phyloP scores from a whole-genome alignment of 2,888 invertebrate genomes.

The Portevinia maculata region DNA sequence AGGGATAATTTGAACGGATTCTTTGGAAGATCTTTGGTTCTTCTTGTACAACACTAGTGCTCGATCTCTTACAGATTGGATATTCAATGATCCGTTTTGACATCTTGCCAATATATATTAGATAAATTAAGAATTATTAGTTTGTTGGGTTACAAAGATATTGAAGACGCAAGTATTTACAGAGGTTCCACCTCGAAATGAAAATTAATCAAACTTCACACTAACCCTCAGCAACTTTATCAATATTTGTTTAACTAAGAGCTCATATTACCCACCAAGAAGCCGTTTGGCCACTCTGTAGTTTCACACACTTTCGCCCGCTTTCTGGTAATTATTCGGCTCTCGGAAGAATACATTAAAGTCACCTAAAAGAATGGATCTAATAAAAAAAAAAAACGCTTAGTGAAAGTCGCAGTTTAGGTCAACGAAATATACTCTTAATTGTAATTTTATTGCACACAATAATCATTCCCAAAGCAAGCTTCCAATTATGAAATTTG shows the following conservation, averaged over 20 bases:
- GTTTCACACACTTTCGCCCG: constrained; percentile 26
- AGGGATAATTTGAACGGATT: no score
- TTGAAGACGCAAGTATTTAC: no score
- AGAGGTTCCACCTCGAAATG: no score
- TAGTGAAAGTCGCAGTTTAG: constrained; percentile 17
- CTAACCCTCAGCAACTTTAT: no score
- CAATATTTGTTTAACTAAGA: background rate
- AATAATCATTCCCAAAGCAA: background rate
- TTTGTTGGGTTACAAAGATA: background rate
- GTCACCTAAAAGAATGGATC: background rate
- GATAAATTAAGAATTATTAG: no score
- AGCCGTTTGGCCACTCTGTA: background rate
- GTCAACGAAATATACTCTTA: background rate
- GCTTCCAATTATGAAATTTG: background rate
- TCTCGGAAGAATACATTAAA: constrained; percentile 10
- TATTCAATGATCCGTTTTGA: no score
- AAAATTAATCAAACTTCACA: background rate
- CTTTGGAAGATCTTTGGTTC: no score
- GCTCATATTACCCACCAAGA: background rate
- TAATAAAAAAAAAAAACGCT: background rate
- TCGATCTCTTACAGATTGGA: no score
- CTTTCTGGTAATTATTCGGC: constrained; percentile 1
- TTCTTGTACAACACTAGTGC: no score
- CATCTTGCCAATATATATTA: no score
- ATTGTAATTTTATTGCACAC: background rate